Conservation (phyloP, 2,113 vertebrate species). For the Camarhynchus parvulus region DNA sequence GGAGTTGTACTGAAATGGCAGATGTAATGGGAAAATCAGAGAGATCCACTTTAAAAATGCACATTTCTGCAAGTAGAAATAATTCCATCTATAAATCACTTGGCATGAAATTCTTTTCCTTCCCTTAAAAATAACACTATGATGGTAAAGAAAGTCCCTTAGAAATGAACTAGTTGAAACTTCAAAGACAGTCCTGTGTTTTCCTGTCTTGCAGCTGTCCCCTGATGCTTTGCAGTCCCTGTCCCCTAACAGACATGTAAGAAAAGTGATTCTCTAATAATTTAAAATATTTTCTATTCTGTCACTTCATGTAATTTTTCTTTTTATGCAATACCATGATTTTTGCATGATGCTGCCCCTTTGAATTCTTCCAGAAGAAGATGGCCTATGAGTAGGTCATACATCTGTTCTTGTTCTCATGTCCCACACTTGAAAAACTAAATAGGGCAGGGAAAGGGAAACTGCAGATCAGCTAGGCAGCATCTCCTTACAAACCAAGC, state of each 20-base stretch:
- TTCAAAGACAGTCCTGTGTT: neutral
- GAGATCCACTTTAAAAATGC: neutral
- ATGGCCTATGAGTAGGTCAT: neutral
- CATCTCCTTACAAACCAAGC: neutral
- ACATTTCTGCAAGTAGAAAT: neutral
- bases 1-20: neutral
- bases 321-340: neutral
- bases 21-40: neutral
- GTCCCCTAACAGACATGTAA: neutral
- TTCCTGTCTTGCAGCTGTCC: neutral
- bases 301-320: neutral
- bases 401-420: neutral
- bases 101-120: neutral
- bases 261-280: neutral
- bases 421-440: neutral
- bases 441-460: neutral
- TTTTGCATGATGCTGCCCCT: neutral
- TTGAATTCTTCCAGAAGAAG: neutral
- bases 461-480: neutral
- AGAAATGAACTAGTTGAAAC: neutral
- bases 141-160: neutral
- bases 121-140: neutral
- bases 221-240: neutral
- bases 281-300: neutral
- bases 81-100: neutral